Conservation (phyloP, 2,888 invertebrate species). For the Eulithis prunata region DNA sequence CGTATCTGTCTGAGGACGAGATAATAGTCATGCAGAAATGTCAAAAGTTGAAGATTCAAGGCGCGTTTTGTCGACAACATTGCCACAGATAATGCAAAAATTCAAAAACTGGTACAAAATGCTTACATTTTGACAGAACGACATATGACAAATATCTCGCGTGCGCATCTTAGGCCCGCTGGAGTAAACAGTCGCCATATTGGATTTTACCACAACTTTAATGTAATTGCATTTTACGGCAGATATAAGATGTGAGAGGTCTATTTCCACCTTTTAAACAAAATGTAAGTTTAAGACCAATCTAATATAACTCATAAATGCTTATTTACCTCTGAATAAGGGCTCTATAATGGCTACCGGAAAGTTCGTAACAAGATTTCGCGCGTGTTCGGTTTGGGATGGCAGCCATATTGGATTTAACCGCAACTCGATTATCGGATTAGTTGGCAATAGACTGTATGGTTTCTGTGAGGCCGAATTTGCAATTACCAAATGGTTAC, state of each 20-base stretch:
- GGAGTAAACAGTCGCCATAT: neutral
- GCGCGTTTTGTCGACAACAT: too few species aligned
- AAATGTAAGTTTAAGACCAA: constrained; percentile 9
- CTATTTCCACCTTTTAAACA: neutral
- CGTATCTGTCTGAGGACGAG: too few species aligned
- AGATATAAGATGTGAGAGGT: constrained; percentile 21
- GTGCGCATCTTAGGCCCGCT: too few species aligned
- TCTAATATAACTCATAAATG: neutral
- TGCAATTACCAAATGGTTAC: constrained; percentile 25
- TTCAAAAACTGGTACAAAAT: too few species aligned
- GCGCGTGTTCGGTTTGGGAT: constrained; percentile 43
- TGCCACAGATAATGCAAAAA: too few species aligned
- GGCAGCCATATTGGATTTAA: constrained; percentile 65
- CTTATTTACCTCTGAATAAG: constrained; percentile 9
- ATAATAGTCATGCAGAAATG: too few species aligned
- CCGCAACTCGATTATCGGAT: constrained; percentile 64
- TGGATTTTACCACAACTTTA: constrained; percentile 4
- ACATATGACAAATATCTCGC: too few species aligned
- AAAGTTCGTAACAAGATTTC: constrained; percentile 22
- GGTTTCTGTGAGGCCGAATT: constrained; percentile 50
- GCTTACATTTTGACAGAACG: too few species aligned
- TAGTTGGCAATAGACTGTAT: constrained; percentile 51
- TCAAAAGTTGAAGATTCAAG: too few species aligned
- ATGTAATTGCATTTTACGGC: neutral
- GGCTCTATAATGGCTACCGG: constrained; percentile 10